A percentile compares a stretch with the other conserved stretches of the same genome.
phyloP scores from a whole-genome alignment of 2,888 invertebrate species.

The Athalia circularis region DNA sequence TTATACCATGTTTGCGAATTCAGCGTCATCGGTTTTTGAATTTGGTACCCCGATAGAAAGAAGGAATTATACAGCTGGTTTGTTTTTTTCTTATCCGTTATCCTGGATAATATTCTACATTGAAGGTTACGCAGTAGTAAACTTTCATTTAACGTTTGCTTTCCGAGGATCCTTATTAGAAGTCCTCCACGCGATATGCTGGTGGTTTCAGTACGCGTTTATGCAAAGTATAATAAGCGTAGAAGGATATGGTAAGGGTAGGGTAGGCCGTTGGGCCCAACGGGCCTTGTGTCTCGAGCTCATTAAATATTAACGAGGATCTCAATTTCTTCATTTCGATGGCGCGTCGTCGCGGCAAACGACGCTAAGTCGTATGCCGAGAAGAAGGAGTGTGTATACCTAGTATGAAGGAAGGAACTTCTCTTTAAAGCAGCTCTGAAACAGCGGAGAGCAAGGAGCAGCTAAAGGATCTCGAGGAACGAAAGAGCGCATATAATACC shows the following conservation, averaged over 20 bases:
- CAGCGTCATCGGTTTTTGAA: not conserved
- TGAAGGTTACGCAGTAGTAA: too few species aligned
- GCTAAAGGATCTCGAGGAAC: not conserved
- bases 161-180: too few species aligned
- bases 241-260: not conserved
- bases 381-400: too few species aligned
- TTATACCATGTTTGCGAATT: not conserved
- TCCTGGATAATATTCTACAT: too few species aligned
- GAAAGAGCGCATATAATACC: not conserved
- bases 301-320: constrained; percentile 74
- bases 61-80: not conserved
- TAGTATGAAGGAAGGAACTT: not conserved
- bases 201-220: not conserved
- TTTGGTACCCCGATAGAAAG: not conserved
- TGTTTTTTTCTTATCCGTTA: too few species aligned
- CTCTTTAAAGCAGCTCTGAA: not conserved
- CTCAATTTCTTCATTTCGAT: constrained; percentile 73
- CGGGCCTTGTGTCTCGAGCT: constrained; percentile 66
- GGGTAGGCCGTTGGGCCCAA: constrained; percentile 34
- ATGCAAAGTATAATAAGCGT: constrained; percentile 8
- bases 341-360: constrained; percentile 69
- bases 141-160: too few species aligned
- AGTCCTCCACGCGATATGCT: too few species aligned
- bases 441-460: not conserved
- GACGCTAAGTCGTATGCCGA: not conserved